Conservation (phyloP, 2,113 vertebrate genomes). For the Thamnaconus septentrionalis region DNA sequence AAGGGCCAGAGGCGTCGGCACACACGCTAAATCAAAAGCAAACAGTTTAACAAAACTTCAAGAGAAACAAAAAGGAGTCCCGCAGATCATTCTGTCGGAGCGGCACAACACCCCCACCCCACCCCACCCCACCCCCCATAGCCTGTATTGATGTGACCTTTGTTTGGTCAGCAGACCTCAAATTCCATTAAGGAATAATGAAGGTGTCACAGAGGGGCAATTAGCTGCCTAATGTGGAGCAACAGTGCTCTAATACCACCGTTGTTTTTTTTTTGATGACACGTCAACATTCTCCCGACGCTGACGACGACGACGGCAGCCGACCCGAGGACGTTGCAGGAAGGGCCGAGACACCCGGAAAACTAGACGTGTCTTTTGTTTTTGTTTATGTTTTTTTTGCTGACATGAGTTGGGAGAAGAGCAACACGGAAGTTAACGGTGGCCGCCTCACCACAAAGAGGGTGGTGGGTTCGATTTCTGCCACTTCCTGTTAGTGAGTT, state of each 20-base stretch:
- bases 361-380: no score
- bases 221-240: constrained; percentile 75
- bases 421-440: no score
- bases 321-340: no score
- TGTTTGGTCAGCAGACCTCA: constrained; percentile 60
- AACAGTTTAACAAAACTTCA: constrained; percentile 12
- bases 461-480: no score
- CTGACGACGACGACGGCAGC: no score
- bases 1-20: background rate
- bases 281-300: constrained; percentile 28
- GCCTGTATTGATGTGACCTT: constrained; percentile 69
- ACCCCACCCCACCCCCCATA: constrained; percentile 37
- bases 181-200: constrained; percentile 73
- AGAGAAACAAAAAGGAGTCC: constrained; percentile 16
- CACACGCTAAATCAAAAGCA: constrained; percentile 26
- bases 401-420: no score
- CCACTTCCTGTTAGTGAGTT: no score
- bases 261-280: constrained; percentile 53
- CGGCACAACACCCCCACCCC: constrained; percentile 16
- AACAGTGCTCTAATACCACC: constrained; percentile 59
- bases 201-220: constrained; percentile 74
- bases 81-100: constrained; percentile 52
- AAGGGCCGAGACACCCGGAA: no score
- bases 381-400: no score
- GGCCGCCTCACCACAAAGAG: no score